These are phyloP conservation scores for Sisyra nigra DNA, from an alignment of 2,888 invertebrate species.

Conservation along the genomic window DNA sequence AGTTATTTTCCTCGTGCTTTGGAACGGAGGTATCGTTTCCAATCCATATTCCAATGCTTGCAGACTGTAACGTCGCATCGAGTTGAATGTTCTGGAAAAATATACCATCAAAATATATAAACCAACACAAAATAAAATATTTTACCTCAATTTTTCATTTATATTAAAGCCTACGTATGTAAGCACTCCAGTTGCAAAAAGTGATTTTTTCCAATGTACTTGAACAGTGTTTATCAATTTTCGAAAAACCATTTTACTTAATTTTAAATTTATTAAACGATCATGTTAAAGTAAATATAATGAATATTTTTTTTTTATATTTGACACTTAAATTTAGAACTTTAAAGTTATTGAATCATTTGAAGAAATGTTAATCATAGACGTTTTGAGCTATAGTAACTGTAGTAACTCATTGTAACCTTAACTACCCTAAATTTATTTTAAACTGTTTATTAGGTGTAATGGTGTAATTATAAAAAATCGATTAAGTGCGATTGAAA, in stretches of 20 bases:
- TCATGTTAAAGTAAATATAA: neutral
- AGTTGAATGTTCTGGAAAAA: slow-evolving; percentile 45
- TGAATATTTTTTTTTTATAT: neutral
- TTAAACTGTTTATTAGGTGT: too few relatives aligned
- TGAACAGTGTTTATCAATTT: slow-evolving; percentile 50
- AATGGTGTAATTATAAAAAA: too few relatives aligned
- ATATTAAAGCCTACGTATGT: slow-evolving; percentile 54
- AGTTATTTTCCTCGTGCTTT: slow-evolving; percentile 57
- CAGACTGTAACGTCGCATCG: slow-evolving; percentile 68
- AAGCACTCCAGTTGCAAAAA: slow-evolving; percentile 46
- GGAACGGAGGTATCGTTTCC: slow-evolving; percentile 34
- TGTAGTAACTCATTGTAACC: neutral
- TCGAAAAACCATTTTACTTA: slow-evolving; percentile 30
- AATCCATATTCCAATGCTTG: slow-evolving; percentile 61
- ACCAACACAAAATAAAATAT: too few relatives aligned
- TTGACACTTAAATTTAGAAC: neutral
- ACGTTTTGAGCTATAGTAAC: neutral
- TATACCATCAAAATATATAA: slow-evolving; percentile 11
- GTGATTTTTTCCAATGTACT: slow-evolving; percentile 83
- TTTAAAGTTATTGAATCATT: neutral
- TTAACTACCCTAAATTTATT: neutral
- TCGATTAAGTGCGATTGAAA: too few relatives aligned
- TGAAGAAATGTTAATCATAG: neutral
- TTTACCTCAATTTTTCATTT: slow-evolving; percentile 57
- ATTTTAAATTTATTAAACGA: neutral